Conservation (phyloP, 2,888 invertebrate species). For the Perizoma affinitatum region DNA sequence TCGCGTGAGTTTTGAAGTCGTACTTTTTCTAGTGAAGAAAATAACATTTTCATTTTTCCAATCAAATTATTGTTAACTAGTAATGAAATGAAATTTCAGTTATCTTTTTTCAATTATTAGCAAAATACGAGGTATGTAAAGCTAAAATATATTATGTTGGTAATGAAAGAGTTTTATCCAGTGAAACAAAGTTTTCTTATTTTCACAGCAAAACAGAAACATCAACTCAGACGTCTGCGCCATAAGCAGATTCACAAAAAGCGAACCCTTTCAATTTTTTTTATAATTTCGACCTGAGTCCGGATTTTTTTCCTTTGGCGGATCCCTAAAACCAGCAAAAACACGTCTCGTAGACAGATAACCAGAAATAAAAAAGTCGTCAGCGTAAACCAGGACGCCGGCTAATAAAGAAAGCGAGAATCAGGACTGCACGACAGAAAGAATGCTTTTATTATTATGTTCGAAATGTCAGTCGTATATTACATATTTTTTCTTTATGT, state of each 20-base stretch:
- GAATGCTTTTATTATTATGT: conserved; percentile 74
- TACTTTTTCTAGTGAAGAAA: too few relatives aligned
- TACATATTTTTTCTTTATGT: conserved; percentile 44
- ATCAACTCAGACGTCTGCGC: conserved; percentile 16
- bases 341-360: conserved; percentile 47
- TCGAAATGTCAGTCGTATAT: conserved; percentile 65
- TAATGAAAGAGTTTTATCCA: too few relatives aligned
- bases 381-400: conserved; percentile 63
- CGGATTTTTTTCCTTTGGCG: conserved; percentile 25
- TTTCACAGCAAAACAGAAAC: background rate
- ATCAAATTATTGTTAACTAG: too few relatives aligned
- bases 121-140: too few relatives aligned
- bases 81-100: too few relatives aligned
- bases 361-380: conserved; percentile 78
- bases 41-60: too few relatives aligned
- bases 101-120: too few relatives aligned
- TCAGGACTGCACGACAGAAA: conserved; percentile 60
- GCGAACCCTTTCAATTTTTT: conserved; percentile 9
- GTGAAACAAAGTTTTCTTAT: too few relatives aligned
- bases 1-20: conserved; percentile 13
- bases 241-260: conserved; percentile 24
- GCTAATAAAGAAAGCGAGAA: conserved; percentile 74
- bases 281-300: conserved; percentile 20
- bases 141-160: too few relatives aligned
- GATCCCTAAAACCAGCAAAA: conserved; percentile 36